Base-by-base conservation (phyloP, 2,113 vertebrate genomes). In the Leiothrix lutea region DNA sequence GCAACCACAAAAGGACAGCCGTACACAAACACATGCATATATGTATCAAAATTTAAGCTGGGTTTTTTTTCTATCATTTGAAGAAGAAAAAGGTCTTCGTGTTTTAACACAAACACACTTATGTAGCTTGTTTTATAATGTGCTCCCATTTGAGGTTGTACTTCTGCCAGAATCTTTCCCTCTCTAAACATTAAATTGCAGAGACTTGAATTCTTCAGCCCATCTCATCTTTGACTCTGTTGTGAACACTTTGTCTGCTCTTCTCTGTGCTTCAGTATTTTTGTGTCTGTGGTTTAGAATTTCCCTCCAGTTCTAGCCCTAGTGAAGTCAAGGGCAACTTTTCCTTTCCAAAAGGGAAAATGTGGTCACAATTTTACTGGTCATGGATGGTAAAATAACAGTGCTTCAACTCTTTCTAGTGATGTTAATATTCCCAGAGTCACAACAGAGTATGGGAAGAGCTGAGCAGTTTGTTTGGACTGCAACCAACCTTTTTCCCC, bases 401-500 rank as follows among this genome's bases (percentile, higher is more conserved):
- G 18, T 54, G 18, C 16, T 80, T 58, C 54, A 66, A 14, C 65
- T n/a, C 31, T 71, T 50, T 33, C 8, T 35, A 6, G 38, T 38
- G 35, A 8, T 18, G 33, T 11, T 35, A 60, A 69, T 24, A 10
- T 25, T 88, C 14, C 12, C 25, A 54, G 42, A 72, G 35, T 48
- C 20, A 19, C 12, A 24, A 2, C 3, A 60, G 47, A 56, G 18
- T 5, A 23, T 14, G 19, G 33, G 42, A 80, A 70, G 58, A 70
- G 6, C 6, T 29, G 28, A 53, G 31, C 19, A 38, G 29, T 20
- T 79, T 36, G 7, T 62, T 54, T 2, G 8, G 24, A 6, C 19
- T 42, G 23, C 18, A 47, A 14, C 19, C 33, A 72, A 6, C 0
- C 17, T 54, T 61, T 21, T 0, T 0, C 29, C 38, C 40, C 6